Evolutionary conservation across 2,888 invertebrate genomes (phyloP), one percentile per base, ranked within the genome.

Genomic region (Sesamia inferens): DNA sequence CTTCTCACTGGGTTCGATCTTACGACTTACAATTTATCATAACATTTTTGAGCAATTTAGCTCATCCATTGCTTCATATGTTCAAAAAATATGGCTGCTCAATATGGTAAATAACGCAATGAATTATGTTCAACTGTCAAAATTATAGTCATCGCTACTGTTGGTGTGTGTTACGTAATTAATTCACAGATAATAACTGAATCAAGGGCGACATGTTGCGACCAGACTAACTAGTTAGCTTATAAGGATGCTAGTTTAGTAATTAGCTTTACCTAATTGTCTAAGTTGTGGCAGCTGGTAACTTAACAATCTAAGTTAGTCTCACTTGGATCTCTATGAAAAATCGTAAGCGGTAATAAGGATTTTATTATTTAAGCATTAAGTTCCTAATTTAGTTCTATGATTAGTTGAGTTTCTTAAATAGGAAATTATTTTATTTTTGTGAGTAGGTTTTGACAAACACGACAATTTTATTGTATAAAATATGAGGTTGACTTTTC

Each of bases 221-320:
- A 39, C 19, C 42, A 59, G 22, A 42, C 19, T 31, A 63, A 54
- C 31, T 68, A 31, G 47, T 77, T 48, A 58, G 51, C 59, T 70
- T 68, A 65, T 55, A 67, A 65, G 64, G 67, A 54, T 44, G 14
- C 19, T 65, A 72, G 69, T 83, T 72, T 13, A 42, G 54, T 82
- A 83, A 84, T 84, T 74, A 84, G 57, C 62, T 51, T 22, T 13
- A 6, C 54, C 57, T 84, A 79, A 83, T 83, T 78, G 82, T 71
- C 76, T 70, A 82, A 83, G 79, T 83, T 83, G 58, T 57, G 66
- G 44, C 71, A 71, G 71, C 24, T 57, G 14, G 48, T 71, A 78
- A 81, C 76, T 79, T 71, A 63, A 57, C 68, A 65, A 71, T 71
- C 82, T 71, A 79, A 84, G 44, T 83, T 83, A 58, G 73, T 19